Base-by-base conservation (phyloP, 2,797 vertebrate genomes). In the Hypotaenidia okinawae region DNA sequence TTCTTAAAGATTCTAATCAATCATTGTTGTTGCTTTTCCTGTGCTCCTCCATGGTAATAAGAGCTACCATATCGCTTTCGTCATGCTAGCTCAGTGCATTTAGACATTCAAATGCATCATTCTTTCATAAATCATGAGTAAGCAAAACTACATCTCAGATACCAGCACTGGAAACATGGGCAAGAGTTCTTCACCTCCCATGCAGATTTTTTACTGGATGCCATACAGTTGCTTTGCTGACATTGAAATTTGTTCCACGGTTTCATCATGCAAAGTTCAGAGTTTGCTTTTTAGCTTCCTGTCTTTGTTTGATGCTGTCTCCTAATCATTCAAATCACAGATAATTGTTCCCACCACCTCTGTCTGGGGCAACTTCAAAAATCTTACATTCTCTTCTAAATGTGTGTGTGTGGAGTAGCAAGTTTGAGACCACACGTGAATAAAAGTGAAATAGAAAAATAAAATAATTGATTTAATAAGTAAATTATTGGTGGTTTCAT, bases 1-100 rank as follows among this genome's bases (percentile, higher is more conserved):
- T 94, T 89, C 85, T 63, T 86, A 84, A 90, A 76, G 80, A 70
- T 64, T 81, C 59, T 70, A 82, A 84, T 95, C 85, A 90, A 41
- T 94, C 67, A 61, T 32, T 59, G 32, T 43, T 55, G 32, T 58
- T 88, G 24, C 51, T 88, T 82, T 72, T 84, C 66, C 47, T 88
- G 33, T 80, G 32, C 35, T 61, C 32, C 59, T 86, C 25, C 25
- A 1, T 67, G 68, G 63, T 76, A 77, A 33, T 82, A 64, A 84
- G 81, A 93, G 67, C 43, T 61, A 84, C 54, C 32, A 37, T 32
- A 37, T 37, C 6, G 8, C 63, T 93, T 86, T 90, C 0, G 3
- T 88, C 66, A 12, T 69, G 62, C 43, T 70, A 12, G 5, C 54
- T 96, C 70, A 74, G 43, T 79, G 59, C 35, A 49, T 75, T 92